phyloP scores from a whole-genome alignment of 2,113 vertebrate species.

The Anolis carolinensis region DNA sequence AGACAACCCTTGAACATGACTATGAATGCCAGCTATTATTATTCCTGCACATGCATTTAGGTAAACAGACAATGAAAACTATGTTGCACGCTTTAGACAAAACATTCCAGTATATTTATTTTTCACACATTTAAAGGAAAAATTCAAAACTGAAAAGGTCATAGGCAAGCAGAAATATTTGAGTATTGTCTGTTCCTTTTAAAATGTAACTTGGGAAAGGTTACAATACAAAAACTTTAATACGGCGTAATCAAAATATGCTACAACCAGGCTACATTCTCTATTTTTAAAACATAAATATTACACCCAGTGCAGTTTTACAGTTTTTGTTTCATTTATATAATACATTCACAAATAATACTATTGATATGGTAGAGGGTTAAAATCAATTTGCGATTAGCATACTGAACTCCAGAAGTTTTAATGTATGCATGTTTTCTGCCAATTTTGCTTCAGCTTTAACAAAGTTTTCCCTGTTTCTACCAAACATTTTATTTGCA shows the following conservation, averaged over 20 bases:
- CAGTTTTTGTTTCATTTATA: not conserved
- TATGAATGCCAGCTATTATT: not conserved
- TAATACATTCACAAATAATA: not conserved
- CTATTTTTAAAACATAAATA: not conserved
- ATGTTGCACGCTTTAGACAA: not conserved
- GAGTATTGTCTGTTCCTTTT: not conserved
- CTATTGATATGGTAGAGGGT: too few species aligned
- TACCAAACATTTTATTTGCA: not conserved
- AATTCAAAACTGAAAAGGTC: not conserved
- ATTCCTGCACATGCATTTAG: not conserved
- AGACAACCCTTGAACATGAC: not conserved
- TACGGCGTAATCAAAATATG: not conserved
- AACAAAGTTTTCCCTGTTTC: not conserved
- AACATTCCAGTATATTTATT: not conserved
- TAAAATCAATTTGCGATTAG: not conserved
- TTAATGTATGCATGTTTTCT: not conserved
- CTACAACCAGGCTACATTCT: not conserved
- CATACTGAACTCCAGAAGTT: not conserved
- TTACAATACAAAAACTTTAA: not conserved
- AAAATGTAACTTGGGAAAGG: not conserved
- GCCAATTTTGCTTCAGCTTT: not conserved
- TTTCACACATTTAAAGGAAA: not conserved
- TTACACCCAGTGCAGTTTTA: not conserved
- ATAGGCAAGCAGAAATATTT: not conserved
- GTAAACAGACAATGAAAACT: constrained; percentile 10